Base-by-base conservation (phyloP, 2,113 vertebrate genomes). In the Actenoides hombroni region DNA sequence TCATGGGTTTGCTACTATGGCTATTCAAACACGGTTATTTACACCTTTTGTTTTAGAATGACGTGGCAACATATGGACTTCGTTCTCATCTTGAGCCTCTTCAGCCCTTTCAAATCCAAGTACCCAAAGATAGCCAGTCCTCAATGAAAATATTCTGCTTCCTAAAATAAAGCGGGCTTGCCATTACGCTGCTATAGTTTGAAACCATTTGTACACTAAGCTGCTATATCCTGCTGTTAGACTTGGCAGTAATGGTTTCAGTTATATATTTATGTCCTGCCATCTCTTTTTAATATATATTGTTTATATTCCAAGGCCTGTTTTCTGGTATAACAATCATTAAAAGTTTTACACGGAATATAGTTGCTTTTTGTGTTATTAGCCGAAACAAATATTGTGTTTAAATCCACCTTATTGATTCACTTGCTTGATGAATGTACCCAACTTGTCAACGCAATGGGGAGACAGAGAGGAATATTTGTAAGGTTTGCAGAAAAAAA, bases 261-360 rank as follows among this genome's bases (percentile, higher is more conserved):
- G 77, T 75, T 87, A 85, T 59, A 28, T 89, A 94, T 96, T 96
- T 94, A 96, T 91, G 92, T 87, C 94, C 91, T 94, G 95, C 88
- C 91, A 95, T 79, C 83, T 85, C 92, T n/a, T 95, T 95, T 96
- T 92, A 95, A 95, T 92, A 89, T 57, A 87, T 74, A 94, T 65
- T 94, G 88, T 94, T 96, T 95, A 49, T 88, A 92, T 93, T 97
- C 78, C 86, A 69, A 42, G 81, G 76, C 28, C 81, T 92, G 76
- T 94, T 96, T 89, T 85, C 88, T 94, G 90, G 40, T 96, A 81
- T 63, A 95, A 96, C 93, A 92, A 97, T 92, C 81, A 92, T 95
- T 92, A 82, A 71, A 80, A 91, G 57, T 96, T 95, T 94, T 94
- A 86, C 81, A n/a, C 53, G 87, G 90, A 92, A 80, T 59, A 83